Percentiles rank a stretch among this genome's conserved stretches.
These are phyloP conservation scores for Anoplolepis gracilipes DNA, from an alignment of 1,140 invertebrate genomes.

Conservation along the genomic window DNA sequence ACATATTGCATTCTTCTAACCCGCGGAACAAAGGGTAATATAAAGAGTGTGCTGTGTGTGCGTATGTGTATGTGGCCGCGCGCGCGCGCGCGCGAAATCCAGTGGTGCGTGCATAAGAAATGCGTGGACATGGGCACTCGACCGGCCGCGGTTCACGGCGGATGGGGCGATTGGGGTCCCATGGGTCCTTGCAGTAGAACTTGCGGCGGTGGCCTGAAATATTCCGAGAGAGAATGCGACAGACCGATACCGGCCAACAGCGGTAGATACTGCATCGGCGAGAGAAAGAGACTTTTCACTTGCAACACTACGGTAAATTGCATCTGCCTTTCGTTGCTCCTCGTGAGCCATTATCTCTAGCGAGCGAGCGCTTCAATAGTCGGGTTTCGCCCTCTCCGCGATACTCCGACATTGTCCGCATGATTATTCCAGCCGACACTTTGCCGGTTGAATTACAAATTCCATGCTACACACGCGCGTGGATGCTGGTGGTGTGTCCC, in stretches of 20 bases:
- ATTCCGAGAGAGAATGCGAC: constrained; percentile 85
- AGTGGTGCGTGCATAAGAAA: constrained; percentile 90
- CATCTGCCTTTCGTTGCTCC: neutral
- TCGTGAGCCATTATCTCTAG: neutral
- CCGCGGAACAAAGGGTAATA: neutral
- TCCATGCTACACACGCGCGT: neutral
- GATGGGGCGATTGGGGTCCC: constrained; percentile 88
- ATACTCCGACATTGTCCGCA: neutral
- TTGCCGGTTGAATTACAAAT: neutral
- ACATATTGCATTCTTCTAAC: constrained; percentile 40
- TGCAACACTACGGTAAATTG: constrained; percentile 87
- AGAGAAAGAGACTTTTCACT: constrained; percentile 85
- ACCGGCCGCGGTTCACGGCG: constrained; percentile 88
- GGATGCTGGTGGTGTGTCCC: neutral
- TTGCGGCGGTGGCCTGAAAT: constrained; percentile 88
- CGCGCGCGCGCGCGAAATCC: neutral
- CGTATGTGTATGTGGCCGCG: neutral
- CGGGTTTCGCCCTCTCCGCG: neutral
- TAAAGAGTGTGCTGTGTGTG: neutral
- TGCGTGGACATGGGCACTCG: constrained; percentile 89
- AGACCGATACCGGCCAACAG: constrained; percentile 87
- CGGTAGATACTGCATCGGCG: constrained; percentile 88
- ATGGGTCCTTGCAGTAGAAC: constrained; percentile 88
- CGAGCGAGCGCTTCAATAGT: neutral
- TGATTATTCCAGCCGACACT: neutral